Base-by-base conservation (phyloP, 2,888 invertebrate genomes). In the Cataglyphis cursor region DNA sequence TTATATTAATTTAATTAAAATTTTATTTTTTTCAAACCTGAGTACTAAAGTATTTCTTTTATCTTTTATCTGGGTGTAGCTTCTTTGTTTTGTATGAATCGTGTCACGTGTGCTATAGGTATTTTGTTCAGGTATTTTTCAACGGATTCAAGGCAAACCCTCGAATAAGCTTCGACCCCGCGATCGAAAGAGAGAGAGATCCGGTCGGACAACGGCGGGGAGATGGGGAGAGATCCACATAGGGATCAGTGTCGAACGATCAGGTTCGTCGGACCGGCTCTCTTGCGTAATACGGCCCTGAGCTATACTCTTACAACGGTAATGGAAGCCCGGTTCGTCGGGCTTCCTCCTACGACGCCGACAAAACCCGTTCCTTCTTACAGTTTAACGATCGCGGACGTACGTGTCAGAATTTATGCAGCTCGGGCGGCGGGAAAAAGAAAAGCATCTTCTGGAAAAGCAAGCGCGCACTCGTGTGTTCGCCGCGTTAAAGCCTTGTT, bases 271-370 rank as follows among this genome's bases (percentile, higher is more conserved):
- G 84, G 87, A 88, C 89, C 84, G 64, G 78, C 87, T 90, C 88
- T 93, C 87, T 93, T 93, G 90, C 93, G 91, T 91, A 93, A 93
- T 87, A 88, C 92, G 91, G 91, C 93, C 92, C 92, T 92, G 93
- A 93, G 90, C 90, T 85, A 92, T 90, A 93, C 88, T 93, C 93
- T 92, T 93, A 91, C 92, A 92, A 93, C 92, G 91, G 92, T 93
- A 93, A 93, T 92, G 90, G 91, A 92, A 93, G 93, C 91, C 93
- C 91, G 41, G 5, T 88, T 8, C 85, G 78, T 68, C 90, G 84
- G 92, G 92, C 92, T 93, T 93, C 93, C 90, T 93, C 89, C 92
- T 92, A 91, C 88, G 86, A 91, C 28, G 57, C 87, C 85, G 83
- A 88, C 89, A 88, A 92, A 92, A 92, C 93, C 92, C 91, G 91